These are phyloP conservation scores for Drosophila tani DNA, from an alignment of 1,140 invertebrate species.

Conservation along the genomic window DNA sequence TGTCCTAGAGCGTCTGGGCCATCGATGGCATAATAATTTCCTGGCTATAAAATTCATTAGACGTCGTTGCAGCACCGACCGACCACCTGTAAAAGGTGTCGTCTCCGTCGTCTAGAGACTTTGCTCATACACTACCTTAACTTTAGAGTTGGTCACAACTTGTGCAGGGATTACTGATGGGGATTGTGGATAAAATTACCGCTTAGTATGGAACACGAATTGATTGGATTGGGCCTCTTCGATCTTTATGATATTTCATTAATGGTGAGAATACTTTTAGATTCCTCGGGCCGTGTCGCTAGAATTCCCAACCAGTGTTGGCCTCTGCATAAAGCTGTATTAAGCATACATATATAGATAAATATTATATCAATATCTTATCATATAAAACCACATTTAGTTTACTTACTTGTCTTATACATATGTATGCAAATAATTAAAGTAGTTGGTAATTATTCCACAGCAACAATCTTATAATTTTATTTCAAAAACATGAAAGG, in stretches of 20 bases:
- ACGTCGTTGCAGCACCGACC: conserved; percentile 56
- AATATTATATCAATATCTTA: no score
- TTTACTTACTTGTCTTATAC: no score
- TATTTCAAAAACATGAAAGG: no score
- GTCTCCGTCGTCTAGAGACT: conserved; percentile 8
- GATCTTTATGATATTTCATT: not conserved
- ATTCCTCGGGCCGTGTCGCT: no score
- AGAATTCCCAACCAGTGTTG: no score
- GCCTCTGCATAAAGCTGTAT: no score
- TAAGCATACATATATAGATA: no score
- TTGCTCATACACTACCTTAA: conserved; percentile 30
- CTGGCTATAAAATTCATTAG: conserved; percentile 84
- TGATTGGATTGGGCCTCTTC: not conserved
- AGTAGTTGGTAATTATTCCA: no score
- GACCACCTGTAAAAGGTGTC: conserved; percentile 70
- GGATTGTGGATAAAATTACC: not conserved
- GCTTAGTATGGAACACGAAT: not conserved
- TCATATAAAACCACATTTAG: no score
- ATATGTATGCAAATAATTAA: no score
- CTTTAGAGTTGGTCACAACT: not conserved
- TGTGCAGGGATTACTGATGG: not conserved
- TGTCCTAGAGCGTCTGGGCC: conserved; percentile 28
- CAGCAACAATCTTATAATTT: no score
- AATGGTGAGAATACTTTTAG: no score
- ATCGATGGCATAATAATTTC: conserved; percentile 82